Base-by-base conservation (phyloP, 2,888 invertebrate species). In the Drosophila phalerata region DNA sequence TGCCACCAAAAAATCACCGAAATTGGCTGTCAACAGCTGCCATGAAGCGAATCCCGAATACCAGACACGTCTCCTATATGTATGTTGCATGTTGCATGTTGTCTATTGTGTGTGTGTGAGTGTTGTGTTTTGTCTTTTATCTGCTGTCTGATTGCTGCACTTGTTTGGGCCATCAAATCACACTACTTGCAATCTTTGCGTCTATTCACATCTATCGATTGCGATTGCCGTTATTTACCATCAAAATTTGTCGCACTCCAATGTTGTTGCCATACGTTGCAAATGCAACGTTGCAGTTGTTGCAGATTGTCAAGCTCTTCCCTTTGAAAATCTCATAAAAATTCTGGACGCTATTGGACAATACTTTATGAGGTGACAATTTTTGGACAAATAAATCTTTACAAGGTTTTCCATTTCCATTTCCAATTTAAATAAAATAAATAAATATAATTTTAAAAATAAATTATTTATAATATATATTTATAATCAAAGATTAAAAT, bases 21-120 rank as follows among this genome's bases (percentile, higher is more conserved):
- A 76, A 76, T 76, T 81, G 85, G 69, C 70, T 82, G 83, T 79
- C 83, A 82, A 80, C 73, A 85, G 75, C 69, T 73, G 69, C 49
- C 73, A 73, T 64, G 63, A 47, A 48, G 47, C 47, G 38, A 19
- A 48, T 55, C 38, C 32, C 42, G 47, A 17, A 65, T 37, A 30
- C 22, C 74, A 56, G 56, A 53, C 52, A 69, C 60, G 57, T 65
- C 60, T 56, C 38, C 55, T 17, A 43, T 28, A 28, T 28, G 28
- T 28, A 28, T 28, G 28, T 28, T 28, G 28, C 28, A 28, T 28
- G 28, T 28, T 28, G 22, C 28, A 48, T 17, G 13, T 19, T 5
- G 13, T 28, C 28, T 56, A 32, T 32, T 43, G 34, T n/a, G 13
- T 11, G 9, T 40, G 43, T 25, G 37, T 62, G 56, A 48, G 52